Conservation (phyloP, 2,113 vertebrate species). For the Mustela lutreola region DNA sequence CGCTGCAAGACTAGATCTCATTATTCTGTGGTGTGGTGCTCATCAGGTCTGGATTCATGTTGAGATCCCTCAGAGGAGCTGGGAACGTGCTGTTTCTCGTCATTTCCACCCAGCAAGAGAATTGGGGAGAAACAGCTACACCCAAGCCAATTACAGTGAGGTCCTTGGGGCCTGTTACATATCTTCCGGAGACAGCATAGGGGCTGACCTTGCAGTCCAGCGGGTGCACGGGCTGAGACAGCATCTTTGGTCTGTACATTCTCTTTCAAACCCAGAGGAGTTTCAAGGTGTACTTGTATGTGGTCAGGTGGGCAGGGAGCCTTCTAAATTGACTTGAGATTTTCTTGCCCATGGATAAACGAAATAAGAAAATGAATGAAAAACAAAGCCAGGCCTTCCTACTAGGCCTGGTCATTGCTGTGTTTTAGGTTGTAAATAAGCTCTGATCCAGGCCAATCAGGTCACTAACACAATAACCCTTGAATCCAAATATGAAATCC, state of each 20-base stretch:
- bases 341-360: background rate
- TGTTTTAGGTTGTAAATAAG: background rate
- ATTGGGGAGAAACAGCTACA: background rate
- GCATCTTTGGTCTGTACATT: background rate
- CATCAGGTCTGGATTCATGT: background rate
- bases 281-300: background rate
- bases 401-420: background rate
- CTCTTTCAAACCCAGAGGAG: background rate
- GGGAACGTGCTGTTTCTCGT: constrained; percentile 20
- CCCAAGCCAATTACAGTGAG: background rate
- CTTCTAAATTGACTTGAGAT: background rate
- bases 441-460: background rate
- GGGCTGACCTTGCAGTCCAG: fast-evolving
- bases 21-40: background rate
- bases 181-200: background rate
- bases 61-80: background rate
- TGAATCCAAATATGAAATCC: too few species aligned
- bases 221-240: fast-evolving
- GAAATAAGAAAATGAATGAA: background rate
- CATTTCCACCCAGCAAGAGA: constrained; percentile 52
- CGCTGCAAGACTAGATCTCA: background rate
- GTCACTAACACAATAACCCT: background rate
- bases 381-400: background rate
- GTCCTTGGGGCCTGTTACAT: background rate
- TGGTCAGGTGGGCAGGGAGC: background rate